Base-by-base conservation (phyloP, 2,113 vertebrate genomes). In the Brachypteracias leptosomus region DNA sequence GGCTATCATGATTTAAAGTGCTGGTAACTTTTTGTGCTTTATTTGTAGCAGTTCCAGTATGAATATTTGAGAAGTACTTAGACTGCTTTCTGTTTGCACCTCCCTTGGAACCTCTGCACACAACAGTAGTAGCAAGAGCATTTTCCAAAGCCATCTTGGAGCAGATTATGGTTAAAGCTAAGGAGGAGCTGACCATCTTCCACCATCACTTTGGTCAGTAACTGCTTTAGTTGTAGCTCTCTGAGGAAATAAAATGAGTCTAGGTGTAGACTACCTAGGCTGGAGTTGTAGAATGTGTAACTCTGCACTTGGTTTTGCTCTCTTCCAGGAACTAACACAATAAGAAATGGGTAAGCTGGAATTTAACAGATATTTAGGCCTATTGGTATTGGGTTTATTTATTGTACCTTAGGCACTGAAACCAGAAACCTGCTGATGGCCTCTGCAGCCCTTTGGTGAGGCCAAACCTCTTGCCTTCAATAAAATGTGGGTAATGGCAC, bases 121-220 rank as follows among this genome's bases (percentile, higher is more conserved):
- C 98, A 95, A 54, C 96, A 97, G 85, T 98, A 97, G 80, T 98
- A 98, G 95, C 98, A 98, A 4, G 98, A 97, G 71, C 97, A 97
- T 17, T 98, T 95, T 47, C 98, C 98, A 86, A 98, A 99, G 44
- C 98, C 97, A 10, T 98, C 98, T 61, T 98, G 97, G 83, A 98
- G 95, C 74, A 99, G 96, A 90, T 89, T 81, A 58, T 54, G 9
- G 21, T 85, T 79, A 93, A 73, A 70, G 44, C 33, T 21, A 42
- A 55, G 26, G 22, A 79, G 44, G 35, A 59, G 11, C 25, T 78
- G 58, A 51, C 44, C 16, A 33, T 44, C 49, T 80, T 80, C 40
- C 18, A 76, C 29, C 67, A 44, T 38, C 29, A 25, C 78, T 76
- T 55, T 68, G 42, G 21, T 54, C 46, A 61, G 13, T 86, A 65